Base-by-base conservation (phyloP, 2,113 vertebrate species). In the Chrysochloris asiatica region DNA sequence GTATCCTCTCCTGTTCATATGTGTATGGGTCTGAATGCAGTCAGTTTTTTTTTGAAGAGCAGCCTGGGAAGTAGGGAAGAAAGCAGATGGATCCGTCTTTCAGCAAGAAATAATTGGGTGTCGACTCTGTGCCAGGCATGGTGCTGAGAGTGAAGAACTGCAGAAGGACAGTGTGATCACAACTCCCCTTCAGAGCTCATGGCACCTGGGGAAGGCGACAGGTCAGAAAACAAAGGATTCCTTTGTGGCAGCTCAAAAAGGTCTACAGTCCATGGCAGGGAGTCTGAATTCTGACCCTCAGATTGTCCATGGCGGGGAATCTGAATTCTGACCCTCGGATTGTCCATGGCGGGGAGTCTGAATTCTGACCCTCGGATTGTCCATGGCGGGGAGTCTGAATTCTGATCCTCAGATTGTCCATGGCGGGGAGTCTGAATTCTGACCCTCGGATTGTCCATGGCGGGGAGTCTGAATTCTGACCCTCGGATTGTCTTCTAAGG, bases 101-200 rank as follows among this genome's bases (percentile, higher is more conserved):
- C 76, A 5, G 48, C 47, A 41, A 17, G 24, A 21, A 26, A 8
- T 36, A 47, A 26, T 1, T 50, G 45, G 45, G 3, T 28, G 38
- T 17, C 0, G 24, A 17, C 45, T 65, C 24, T 17, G n/a, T n/a
- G 30, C 52, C 52, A 61, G 76, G 84, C 9, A 0, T 12, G 43
- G 56, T 4, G 52, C 33, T 82, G 59, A n/a, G 72, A 47, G 59
- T 1, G n/a, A 28, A 16, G 54, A 38, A 41, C 28, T 13, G 9
- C 19, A 0, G 61, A 26, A 52, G 41, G 3, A 12, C 43, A 19
- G 50, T 14, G 0, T 33, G 0, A 0, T 26, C 54, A 8, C 43
- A 3, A 59, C 41, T n/a, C n/a, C 0, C 26, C 61, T 54, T 8
- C 1, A 0, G 14, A 38, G 30, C n/a, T 14, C 33, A 45, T 33